phyloP scores from a whole-genome alignment of 2,797 vertebrate genomes.

The Corythornis leucogaster region DNA sequence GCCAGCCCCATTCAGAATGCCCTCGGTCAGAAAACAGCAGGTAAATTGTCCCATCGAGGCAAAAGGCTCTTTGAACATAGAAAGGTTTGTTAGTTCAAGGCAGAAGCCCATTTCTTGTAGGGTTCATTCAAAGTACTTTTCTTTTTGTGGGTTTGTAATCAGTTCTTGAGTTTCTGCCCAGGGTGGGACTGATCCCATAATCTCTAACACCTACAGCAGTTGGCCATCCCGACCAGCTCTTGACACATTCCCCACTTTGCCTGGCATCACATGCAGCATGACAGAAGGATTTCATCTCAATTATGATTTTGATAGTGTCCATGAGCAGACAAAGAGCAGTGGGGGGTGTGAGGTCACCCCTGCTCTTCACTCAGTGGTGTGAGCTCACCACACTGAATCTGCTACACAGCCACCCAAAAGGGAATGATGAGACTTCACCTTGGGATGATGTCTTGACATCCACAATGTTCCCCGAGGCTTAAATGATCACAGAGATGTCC shows the following conservation, averaged over 20 bases:
- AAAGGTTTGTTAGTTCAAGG: not conserved
- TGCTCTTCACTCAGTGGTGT: not conserved
- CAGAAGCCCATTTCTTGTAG: not conserved
- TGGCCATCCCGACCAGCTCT: not conserved
- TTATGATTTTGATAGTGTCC: not conserved
- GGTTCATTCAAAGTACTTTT: not conserved
- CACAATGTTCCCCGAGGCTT: accelerated
- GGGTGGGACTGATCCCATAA: not conserved
- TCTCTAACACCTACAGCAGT: not conserved
- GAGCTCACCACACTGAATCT: not conserved
- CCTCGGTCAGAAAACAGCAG: not conserved
- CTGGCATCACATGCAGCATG: not conserved
- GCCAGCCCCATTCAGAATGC: not conserved
- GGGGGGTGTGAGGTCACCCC: not conserved
- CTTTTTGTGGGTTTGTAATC: not conserved
- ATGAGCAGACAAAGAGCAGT: not conserved
- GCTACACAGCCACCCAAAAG: not conserved
- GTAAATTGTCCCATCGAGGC: not conserved
- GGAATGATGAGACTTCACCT: not conserved
- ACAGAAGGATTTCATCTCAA: not conserved
- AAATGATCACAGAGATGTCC: not conserved
- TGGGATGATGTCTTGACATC: not conserved
- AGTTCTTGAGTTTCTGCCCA: not conserved
- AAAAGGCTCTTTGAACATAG: not conserved
- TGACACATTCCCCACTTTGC: accelerated